Evolutionary conservation across 30 jellyfish, hydroid and myxozoan genomes (phyloP).

Genomic region (Chrysaora quinquecirrha): DNA sequence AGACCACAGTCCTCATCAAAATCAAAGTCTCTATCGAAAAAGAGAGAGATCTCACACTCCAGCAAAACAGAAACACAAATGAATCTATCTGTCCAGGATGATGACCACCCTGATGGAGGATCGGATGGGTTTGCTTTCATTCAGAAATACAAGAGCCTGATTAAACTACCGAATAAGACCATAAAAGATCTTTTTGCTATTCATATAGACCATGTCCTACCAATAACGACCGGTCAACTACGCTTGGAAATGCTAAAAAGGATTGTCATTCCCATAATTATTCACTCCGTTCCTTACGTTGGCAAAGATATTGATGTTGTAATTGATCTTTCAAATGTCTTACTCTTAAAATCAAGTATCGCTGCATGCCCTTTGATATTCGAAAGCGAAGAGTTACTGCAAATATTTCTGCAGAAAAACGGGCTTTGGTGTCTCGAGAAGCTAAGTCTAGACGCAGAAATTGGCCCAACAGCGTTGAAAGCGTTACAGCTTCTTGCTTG

Average conservation of each 20-base stretch:
- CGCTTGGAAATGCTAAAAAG: constrained; percentile 42
- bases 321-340: not conserved
- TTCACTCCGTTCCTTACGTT: not conserved
- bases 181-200: constrained; percentile 14
- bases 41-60: not conserved
- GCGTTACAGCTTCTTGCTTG: not conserved
- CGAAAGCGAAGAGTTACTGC: not conserved
- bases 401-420: not conserved
- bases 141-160: constrained; percentile 42
- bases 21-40: not conserved
- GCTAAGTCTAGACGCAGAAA: not conserved
- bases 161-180: constrained; percentile 4
- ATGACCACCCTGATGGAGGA: constrained; percentile 32
- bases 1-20: not conserved
- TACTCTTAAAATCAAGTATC: not conserved
- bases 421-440: constrained; percentile 1
- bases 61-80: not conserved
- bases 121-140: constrained; percentile 27
- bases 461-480: constrained; percentile 6
- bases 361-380: constrained; percentile 7
- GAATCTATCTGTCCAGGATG: not conserved
- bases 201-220: constrained; percentile 34
- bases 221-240: constrained; percentile 26
- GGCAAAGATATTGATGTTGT: constrained; percentile 3
- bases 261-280: constrained; percentile 32